Base-by-base conservation (phyloP, 2,888 invertebrate species). In the Parnassius smintheus region DNA sequence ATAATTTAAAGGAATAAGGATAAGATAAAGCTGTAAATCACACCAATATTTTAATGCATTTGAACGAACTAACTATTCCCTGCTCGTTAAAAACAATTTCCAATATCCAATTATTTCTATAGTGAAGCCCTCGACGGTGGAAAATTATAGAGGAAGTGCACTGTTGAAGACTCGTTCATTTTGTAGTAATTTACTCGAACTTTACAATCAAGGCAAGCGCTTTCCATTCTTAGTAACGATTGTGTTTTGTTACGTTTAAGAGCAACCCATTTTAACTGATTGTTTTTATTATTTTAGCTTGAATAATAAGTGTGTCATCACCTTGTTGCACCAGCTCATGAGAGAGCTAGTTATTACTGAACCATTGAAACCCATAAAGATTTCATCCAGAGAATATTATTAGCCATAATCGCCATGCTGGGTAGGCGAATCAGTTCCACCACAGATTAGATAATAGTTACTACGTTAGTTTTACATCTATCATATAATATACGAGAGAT, bases 131-230 rank as follows among this genome's bases (percentile, higher is more conserved):
- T 59, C 35, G 59, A 55, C 59, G 55, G 52, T 8, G 56, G 64
- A 64, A 63, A 64, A 64, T 64, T 64, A 64, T 60, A 64, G 64
- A 64, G 64, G 64, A 59, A 64, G 59, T 56, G 59, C 46, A 56
- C 9, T 48, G 48, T 48, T 56, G 64, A 64, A 60, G 56, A 56
- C 64, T 64, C 56, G 59, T 59, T 64, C 56, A 64, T 64, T 64
- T 64, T 60, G 42, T 60, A 59, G 59, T 60, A 64, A 64, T 64
- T 60, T 59, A 59, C 64, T 59, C 45, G 25, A 13, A 64, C 52
- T 56, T 59, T 59, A 58, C 52, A 59, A 64, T 60, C 56, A 56
- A 59, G 59, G 49, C 58, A 59, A 63, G 46, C 54, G 55, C 46
- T 59, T 55, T 56, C 42, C 50, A 42, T 61, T 56, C 45, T 61